phyloP scores from a whole-genome alignment of 1,140 invertebrate genomes.

The Ditylenchus dipsaci region DNA sequence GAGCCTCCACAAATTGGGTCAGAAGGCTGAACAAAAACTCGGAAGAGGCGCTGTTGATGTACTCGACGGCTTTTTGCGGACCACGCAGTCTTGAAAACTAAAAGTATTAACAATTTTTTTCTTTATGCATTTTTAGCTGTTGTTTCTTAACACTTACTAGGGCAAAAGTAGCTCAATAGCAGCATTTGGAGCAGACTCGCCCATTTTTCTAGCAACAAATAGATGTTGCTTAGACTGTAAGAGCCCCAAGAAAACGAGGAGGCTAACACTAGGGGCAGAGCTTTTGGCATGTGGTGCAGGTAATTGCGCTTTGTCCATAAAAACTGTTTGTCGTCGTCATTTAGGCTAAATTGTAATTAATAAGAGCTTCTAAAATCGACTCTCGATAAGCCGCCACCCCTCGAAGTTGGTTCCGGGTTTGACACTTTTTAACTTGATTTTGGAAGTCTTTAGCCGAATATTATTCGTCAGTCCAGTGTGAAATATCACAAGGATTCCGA shows the following conservation, averaged over 20 bases:
- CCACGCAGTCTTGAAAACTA: constrained; percentile 36
- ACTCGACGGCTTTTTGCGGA: constrained; percentile 40
- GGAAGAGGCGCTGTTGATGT: constrained; percentile 23
- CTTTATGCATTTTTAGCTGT: background rate
- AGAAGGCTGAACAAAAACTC: constrained; percentile 38
- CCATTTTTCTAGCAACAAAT: constrained; percentile 37
- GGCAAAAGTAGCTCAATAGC: constrained; percentile 45
- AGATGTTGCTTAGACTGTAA: constrained; percentile 39
- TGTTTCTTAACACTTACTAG: constrained; percentile 19
- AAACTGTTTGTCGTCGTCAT: constrained; percentile 37
- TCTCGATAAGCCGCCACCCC: too few species aligned
- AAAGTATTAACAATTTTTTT: constrained; percentile 11
- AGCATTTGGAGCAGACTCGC: constrained; percentile 15
- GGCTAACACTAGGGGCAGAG: constrained; percentile 38
- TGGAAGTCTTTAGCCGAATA: too few species aligned
- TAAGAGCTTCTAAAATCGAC: constrained; percentile 5
- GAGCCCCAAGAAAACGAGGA: constrained; percentile 41
- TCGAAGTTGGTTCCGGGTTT: too few species aligned
- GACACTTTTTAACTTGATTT: too few species aligned
- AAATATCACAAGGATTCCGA: too few species aligned
- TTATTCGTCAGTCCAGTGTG: too few species aligned
- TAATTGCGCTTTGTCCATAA: constrained; percentile 40
- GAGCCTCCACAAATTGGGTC: constrained; percentile 41
- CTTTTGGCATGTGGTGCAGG: constrained; percentile 34
- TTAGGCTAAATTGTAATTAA: constrained; percentile 17